A percentile compares a stretch with the other conserved stretches of the same genome.
phyloP scores from a whole-genome alignment of 2,888 invertebrate genomes.

The Orgyia antiqua region DNA sequence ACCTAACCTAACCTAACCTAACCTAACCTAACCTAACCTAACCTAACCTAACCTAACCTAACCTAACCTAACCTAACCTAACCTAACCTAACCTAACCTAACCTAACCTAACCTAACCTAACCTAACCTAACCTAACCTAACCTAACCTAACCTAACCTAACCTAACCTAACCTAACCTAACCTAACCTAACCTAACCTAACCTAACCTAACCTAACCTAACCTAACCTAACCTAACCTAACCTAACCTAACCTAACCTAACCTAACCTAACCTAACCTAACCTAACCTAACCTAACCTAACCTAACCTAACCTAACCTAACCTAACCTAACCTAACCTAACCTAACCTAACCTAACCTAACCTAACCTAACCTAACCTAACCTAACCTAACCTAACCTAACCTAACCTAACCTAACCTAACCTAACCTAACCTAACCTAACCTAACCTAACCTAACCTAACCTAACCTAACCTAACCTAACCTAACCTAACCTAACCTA shows the following conservation, averaged over 20 bases:
- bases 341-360: constrained; percentile 13
- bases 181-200: no score
- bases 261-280: constrained; percentile 17
- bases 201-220: no score
- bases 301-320: constrained; percentile 23
- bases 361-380: constrained; percentile 10
- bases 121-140: no score
- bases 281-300: constrained; percentile 19
- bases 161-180: no score
- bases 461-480: constrained; percentile 9
- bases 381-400: constrained; percentile 20
- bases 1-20: constrained; percentile 21
- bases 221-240: no score
- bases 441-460: constrained; percentile 11
- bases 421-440: constrained; percentile 10
- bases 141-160: no score
- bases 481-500: constrained; percentile 6
- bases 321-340: constrained; percentile 20
- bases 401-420: constrained; percentile 9
- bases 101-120: no score
- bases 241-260: no score
- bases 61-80: constrained; percentile 16
- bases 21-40: constrained; percentile 21
- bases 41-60: constrained; percentile 20
- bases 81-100: no score